Conservation (phyloP, 2,797 vertebrate species). For the Delichon dasypus region DNA sequence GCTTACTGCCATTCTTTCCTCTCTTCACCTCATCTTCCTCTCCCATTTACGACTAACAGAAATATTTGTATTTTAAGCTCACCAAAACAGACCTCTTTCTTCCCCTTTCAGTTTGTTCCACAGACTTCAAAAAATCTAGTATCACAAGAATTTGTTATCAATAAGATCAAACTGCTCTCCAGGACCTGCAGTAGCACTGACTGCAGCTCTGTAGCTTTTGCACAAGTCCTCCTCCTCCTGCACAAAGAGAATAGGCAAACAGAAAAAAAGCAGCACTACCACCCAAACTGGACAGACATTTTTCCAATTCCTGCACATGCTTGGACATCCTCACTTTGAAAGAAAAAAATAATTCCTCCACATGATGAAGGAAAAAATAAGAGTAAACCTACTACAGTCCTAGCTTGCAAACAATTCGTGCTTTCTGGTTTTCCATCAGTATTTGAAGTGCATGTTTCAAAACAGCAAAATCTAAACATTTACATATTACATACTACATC, state of each 20-base stretch:
- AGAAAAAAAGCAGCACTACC: not conserved
- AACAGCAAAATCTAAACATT: conserved; percentile 35
- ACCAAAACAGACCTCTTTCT: not conserved
- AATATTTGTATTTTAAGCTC: not conserved
- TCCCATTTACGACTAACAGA: not conserved
- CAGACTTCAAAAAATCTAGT: not conserved
- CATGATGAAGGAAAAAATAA: not conserved
- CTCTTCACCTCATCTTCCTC: not conserved
- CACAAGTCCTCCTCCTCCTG: not conserved
- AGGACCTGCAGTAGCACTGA: not conserved
- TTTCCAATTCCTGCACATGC: not conserved
- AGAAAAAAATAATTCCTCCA: not conserved
- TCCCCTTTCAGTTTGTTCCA: not conserved
- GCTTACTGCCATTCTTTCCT: not conserved
- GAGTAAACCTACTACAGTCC: not conserved
- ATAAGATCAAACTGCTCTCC: not conserved
- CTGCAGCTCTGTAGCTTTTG: not conserved
- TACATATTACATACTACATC: not conserved
- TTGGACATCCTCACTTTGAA: not conserved
- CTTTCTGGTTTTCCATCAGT: not conserved
- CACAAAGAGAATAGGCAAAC: not conserved
- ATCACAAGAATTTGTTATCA: not conserved
- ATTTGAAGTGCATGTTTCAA: conserved; percentile 21
- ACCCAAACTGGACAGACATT: not conserved
- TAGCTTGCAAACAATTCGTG: conserved; percentile 23